phyloP scores from a whole-genome alignment of 2,888 invertebrate genomes.

The Pristionchus entomophagus region DNA sequence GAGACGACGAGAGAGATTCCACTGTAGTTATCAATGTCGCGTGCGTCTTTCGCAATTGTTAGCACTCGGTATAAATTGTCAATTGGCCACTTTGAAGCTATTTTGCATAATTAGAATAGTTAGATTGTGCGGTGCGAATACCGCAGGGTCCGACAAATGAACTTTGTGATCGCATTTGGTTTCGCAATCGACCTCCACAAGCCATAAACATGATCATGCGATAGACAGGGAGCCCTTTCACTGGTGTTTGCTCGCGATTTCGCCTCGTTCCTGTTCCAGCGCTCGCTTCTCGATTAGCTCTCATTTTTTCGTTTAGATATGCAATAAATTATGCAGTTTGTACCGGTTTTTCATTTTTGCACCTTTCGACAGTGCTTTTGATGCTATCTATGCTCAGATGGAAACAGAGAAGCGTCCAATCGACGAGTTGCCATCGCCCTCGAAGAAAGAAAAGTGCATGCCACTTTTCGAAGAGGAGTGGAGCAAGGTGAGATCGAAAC shows the following conservation, averaged over 20 bases:
- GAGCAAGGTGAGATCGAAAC: neutral
- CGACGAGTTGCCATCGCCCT: neutral
- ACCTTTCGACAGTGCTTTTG: too few species aligned
- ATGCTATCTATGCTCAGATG: neutral
- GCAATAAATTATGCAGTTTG: neutral
- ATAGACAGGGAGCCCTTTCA: neutral
- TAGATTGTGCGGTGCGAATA: too few species aligned
- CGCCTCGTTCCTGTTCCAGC: neutral
- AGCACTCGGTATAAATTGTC: neutral
- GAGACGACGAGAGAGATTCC: neutral
- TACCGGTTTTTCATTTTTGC: too few species aligned
- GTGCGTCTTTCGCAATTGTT: neutral
- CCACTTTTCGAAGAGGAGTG: slow-evolving; percentile 26
- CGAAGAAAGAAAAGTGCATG: neutral
- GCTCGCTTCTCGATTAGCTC: neutral
- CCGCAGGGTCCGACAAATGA: too few species aligned
- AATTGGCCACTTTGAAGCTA: neutral
- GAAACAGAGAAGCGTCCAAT: neutral
- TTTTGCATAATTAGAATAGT: too few species aligned
- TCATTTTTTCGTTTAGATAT: neutral
- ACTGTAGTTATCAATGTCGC: neutral
- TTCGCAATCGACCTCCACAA: too few species aligned
- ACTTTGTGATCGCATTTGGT: too few species aligned
- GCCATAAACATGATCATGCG: neutral
- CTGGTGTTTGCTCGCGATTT: neutral